These are phyloP conservation scores for Lasius platythorax DNA, from an alignment of 2,888 invertebrate species.

Conservation along the genomic window DNA sequence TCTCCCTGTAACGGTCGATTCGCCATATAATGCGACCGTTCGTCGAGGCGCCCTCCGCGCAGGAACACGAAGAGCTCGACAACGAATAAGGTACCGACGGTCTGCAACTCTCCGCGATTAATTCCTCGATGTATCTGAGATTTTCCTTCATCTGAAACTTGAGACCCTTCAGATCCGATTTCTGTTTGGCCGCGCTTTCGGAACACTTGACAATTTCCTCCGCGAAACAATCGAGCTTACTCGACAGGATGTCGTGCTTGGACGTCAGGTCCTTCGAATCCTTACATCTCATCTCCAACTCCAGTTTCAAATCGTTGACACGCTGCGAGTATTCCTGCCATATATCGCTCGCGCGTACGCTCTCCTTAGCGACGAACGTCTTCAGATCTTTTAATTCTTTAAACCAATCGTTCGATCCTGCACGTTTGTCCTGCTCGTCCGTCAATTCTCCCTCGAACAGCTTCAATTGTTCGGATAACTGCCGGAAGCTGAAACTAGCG, in stretches of 20 bases:
- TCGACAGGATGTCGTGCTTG: conserved; percentile 86
- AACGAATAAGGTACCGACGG: background rate
- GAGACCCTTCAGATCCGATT: conserved; percentile 68
- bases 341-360: conserved; percentile 81
- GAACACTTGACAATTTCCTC: conserved; percentile 78
- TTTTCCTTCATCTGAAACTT: conserved; percentile 77
- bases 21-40: conserved; percentile 90
- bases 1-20: conserved; percentile 89
- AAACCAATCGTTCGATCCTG: conserved; percentile 65
- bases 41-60: conserved; percentile 56
- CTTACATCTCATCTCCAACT: conserved; percentile 87
- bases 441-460: conserved; percentile 65
- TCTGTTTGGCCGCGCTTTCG: conserved; percentile 61
- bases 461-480: conserved; percentile 70
- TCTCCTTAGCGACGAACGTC: conserved; percentile 83
- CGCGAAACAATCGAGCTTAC: conserved; percentile 87
- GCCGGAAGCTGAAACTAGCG: conserved; percentile 70
- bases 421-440: conserved; percentile 62
- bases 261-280: conserved; percentile 84
- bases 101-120: conserved; percentile 64
- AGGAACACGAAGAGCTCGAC: conserved; percentile 26
- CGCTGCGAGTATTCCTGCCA: conserved; percentile 84
- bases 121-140: conserved; percentile 73
- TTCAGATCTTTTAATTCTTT: conserved; percentile 82
- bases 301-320: conserved; percentile 87